phyloP scores from a whole-genome alignment of 2,113 vertebrate genomes.

The Centrocercus urophasianus region DNA sequence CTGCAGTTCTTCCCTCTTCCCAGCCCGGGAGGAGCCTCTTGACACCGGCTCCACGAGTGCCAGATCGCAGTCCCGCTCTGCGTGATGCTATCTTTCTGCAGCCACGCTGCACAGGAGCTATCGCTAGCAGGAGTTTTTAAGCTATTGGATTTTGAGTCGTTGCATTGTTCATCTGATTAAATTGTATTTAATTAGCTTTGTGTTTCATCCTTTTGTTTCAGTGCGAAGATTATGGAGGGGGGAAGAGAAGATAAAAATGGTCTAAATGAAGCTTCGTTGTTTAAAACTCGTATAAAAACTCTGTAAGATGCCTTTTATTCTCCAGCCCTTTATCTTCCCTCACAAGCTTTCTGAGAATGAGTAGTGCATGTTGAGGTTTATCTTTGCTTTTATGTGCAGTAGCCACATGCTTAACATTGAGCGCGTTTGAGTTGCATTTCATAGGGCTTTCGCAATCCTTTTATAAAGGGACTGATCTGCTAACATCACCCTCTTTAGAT shows the following conservation, averaged over 20 bases:
- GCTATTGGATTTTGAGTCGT: constrained; percentile 36
- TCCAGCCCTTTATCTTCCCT: constrained; percentile 77
- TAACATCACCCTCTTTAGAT: constrained; percentile 83
- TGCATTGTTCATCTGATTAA: constrained; percentile 73
- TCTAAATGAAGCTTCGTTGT: constrained; percentile 71
- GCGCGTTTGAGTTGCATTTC: constrained; percentile 80
- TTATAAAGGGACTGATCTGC: constrained; percentile 84
- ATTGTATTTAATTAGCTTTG: constrained; percentile 75
- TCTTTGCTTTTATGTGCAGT: constrained; percentile 82
- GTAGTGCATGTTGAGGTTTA: constrained; percentile 80
- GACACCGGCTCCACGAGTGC: neutral
- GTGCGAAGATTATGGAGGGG: neutral
- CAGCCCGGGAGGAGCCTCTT: neutral
- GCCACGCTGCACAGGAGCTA: neutral
- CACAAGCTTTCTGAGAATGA: constrained; percentile 76
- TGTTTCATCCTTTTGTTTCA: constrained; percentile 74
- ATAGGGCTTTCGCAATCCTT: constrained; percentile 81
- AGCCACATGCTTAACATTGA: constrained; percentile 82
- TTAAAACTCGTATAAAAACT: constrained; percentile 81
- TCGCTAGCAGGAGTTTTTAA: constrained; percentile 24
- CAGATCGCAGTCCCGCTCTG: neutral
- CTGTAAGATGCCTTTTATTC: constrained; percentile 77
- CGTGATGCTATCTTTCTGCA: neutral
- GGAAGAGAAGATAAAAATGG: constrained; percentile 17
- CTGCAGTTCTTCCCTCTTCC: neutral